These are phyloP conservation scores for Spizaetus ornatus DNA, from an alignment of 2,113 vertebrate genomes.

Conservation along the genomic window DNA sequence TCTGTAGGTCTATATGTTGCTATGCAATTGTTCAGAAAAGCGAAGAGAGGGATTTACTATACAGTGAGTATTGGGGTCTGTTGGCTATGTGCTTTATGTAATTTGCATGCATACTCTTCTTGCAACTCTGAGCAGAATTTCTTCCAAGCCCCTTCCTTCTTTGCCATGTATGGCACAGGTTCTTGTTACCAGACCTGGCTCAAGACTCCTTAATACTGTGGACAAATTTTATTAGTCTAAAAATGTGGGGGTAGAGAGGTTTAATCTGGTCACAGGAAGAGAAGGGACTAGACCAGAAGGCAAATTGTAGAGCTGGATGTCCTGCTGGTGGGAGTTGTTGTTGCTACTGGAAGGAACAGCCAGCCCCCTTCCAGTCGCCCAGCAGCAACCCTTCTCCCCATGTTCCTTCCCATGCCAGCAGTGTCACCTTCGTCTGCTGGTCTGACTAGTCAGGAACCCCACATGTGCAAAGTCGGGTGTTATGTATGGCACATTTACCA, in stretches of 20 bases:
- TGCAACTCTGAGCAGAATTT: background rate
- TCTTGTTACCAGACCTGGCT: background rate
- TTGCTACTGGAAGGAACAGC: background rate
- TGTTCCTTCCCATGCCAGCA: background rate
- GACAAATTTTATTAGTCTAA: background rate
- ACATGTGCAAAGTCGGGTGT: background rate
- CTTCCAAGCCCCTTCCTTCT: background rate
- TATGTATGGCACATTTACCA: background rate
- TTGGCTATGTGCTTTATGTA: background rate
- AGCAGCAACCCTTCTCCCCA: background rate
- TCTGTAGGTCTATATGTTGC: background rate
- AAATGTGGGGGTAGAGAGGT: background rate
- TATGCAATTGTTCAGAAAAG: background rate
- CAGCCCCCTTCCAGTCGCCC: background rate
- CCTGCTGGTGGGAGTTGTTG: background rate
- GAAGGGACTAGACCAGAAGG: background rate
- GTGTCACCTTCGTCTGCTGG: background rate
- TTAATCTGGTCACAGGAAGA: background rate
- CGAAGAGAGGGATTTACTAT: background rate
- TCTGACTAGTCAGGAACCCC: background rate
- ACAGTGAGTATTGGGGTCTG: background rate
- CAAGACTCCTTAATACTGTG: background rate
- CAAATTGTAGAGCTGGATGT: background rate
- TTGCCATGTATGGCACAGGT: background rate
- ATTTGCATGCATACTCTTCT: background rate